These are phyloP conservation scores for Gnathonemus echidnorhynchus DNA, from an alignment of 2,113 vertebrate genomes.

Conservation along the genomic window DNA sequence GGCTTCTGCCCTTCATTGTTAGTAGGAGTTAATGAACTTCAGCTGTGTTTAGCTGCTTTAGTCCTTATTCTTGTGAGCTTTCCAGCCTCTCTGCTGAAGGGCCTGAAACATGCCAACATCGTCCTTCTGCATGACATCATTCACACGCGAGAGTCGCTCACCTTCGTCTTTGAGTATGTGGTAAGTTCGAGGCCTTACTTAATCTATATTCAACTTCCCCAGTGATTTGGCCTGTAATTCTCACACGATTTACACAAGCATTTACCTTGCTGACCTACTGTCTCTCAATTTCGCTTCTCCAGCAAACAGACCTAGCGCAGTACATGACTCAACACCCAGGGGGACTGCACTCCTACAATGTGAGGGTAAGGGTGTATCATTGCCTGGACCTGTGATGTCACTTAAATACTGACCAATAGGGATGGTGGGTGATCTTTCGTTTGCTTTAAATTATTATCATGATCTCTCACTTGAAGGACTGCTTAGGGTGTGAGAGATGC, in stretches of 20 bases:
- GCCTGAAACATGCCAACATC: constrained; percentile 81
- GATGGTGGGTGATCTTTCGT: not conserved
- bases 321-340: constrained; percentile 81
- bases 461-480: not conserved
- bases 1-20: not conserved
- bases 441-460: not conserved
- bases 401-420: not conserved
- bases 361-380: constrained; percentile 57
- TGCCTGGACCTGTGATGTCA: not conserved
- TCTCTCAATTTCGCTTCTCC: constrained; percentile 21
- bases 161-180: constrained; percentile 85
- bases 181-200: constrained; percentile 56
- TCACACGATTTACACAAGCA: not conserved
- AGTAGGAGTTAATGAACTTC: not conserved
- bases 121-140: constrained; percentile 85
- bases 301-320: constrained; percentile 82
- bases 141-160: constrained; percentile 76
- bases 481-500: not conserved
- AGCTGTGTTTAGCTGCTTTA: not conserved
- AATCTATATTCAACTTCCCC: not conserved
- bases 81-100: constrained; percentile 79
- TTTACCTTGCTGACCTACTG: not conserved
- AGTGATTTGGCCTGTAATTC: not conserved
- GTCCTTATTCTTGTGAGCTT: not conserved
- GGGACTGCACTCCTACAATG: constrained; percentile 69